phyloP scores from a whole-genome alignment of 2,888 invertebrate species.

The Acronicta leporina region DNA sequence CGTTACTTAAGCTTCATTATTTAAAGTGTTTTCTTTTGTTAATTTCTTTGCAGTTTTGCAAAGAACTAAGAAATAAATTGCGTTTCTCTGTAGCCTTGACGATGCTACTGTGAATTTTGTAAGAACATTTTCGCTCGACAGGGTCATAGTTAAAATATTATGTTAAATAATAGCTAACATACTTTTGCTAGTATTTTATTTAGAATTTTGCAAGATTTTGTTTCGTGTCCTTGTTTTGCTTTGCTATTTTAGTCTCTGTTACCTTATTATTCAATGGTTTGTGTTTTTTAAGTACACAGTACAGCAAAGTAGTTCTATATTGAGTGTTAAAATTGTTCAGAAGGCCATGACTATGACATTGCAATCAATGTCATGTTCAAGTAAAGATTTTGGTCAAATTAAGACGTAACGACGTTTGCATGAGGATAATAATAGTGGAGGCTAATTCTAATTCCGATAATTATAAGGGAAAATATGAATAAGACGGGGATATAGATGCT shows the following conservation, averaged over 20 bases:
- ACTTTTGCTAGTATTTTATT: slow-evolving; percentile 21
- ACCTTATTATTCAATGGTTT: neutral
- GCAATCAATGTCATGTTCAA: slow-evolving; percentile 33
- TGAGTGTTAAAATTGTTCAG: slow-evolving; percentile 8
- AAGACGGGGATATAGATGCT: too few species aligned
- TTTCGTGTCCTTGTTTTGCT: slow-evolving; percentile 21
- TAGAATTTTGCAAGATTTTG: slow-evolving; percentile 29
- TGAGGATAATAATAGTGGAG: slow-evolving; percentile 22
- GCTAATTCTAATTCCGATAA: too few species aligned
- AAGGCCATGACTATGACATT: slow-evolving; percentile 25
- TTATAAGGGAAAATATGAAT: too few species aligned
- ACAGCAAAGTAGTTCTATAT: neutral
- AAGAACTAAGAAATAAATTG: slow-evolving; percentile 18
- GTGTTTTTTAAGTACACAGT: neutral
- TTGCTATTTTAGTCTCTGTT: slow-evolving; percentile 6
- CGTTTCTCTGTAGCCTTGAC: slow-evolving; percentile 48
- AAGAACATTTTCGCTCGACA: slow-evolving; percentile 41
- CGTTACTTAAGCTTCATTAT: slow-evolving; percentile 20
- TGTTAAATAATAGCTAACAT: slow-evolving; percentile 37
- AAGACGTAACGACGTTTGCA: neutral
- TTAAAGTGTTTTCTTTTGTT: slow-evolving; percentile 20
- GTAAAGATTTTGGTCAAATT: slow-evolving; percentile 22
- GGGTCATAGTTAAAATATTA: slow-evolving; percentile 41
- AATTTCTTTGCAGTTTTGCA: slow-evolving; percentile 12
- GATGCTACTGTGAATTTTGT: slow-evolving; percentile 50